Base-by-base conservation (phyloP, 2,113 vertebrate species). In the Antennarius striatus region DNA sequence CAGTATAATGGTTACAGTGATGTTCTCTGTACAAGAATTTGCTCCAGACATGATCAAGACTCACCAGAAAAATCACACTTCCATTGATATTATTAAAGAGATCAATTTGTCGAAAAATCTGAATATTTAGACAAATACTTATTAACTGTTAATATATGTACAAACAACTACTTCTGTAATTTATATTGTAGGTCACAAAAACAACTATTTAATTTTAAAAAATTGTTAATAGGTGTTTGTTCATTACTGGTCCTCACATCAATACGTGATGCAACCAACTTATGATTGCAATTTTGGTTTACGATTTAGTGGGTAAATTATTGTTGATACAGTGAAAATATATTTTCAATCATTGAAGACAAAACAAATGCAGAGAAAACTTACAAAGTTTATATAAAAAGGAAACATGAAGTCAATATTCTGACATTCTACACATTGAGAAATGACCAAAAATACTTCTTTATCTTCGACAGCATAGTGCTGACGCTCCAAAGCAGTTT, bases 321-420 rank as follows among this genome's bases (percentile, higher is more conserved):
- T 39, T 63, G 22, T 36, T 42, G 29, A 63, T 78, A 45, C 79
- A 57, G 28, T 58, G 72, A 39, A 75, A 83, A 75, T 80, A 70
- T 54, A 77, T 83, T 81, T 69, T 14, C 1, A 65, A n/a, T 53
- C 4, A 77, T 63, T 51, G n/a, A 71, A 72, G 69, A 78, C 63
- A 71, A 71, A 63, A 70, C 39, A 57, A 50, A 48, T 74, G 65
- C 64, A 70, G 75, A 77, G 32, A 47, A 75, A 84, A 71, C 12
- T 4, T 75, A 80, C 70, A 84, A 82, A 87, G 6, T 83, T 54
- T 63, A 69, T 80, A 65, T 70, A 81, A 82, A 39, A 55, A 43
- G 28, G 3, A 81, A 43, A 56, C 56, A 67, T 78, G 22, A 53
- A 17, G 36, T 58, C 2, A 22, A 53, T 22, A 42, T 7, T 22